Evolutionary conservation across 2,888 invertebrate species (phyloP).

Genomic region (Melinopterus prodromus): DNA sequence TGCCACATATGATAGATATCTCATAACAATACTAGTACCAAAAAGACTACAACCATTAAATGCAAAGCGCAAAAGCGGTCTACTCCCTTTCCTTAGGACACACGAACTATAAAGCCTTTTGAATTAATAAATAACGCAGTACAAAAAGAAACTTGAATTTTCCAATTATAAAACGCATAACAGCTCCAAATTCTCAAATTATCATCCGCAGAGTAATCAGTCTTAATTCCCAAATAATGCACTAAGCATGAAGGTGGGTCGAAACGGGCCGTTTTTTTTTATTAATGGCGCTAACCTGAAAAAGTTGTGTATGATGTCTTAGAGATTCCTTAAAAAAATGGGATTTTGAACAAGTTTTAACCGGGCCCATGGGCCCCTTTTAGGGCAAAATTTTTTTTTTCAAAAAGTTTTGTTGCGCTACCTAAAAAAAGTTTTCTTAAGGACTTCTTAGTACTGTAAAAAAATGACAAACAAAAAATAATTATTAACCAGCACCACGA

Average conservation of each 20-base stretch:
- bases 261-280: background rate
- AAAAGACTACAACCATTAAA: no score
- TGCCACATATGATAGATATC: no score
- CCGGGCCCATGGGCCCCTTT: background rate
- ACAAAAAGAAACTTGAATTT: no score
- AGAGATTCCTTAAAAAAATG: background rate
- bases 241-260: background rate
- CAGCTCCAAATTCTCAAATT: no score
- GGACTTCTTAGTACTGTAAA: background rate
- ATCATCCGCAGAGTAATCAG: no score
- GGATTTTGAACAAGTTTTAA: background rate
- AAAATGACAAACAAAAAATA: background rate
- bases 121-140: no score
- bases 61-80: no score
- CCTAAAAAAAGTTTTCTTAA: background rate
- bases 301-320: background rate
- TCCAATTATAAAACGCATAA: no score
- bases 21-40: no score
- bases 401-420: background rate
- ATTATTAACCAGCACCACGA: background rate
- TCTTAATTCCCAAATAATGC: no score
- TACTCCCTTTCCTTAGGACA: no score
- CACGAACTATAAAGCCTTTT: no score
- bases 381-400: background rate
- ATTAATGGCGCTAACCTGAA: background rate